Conservation (phyloP, 2,797 vertebrate species). For the Sebastes steindachneri region DNA sequence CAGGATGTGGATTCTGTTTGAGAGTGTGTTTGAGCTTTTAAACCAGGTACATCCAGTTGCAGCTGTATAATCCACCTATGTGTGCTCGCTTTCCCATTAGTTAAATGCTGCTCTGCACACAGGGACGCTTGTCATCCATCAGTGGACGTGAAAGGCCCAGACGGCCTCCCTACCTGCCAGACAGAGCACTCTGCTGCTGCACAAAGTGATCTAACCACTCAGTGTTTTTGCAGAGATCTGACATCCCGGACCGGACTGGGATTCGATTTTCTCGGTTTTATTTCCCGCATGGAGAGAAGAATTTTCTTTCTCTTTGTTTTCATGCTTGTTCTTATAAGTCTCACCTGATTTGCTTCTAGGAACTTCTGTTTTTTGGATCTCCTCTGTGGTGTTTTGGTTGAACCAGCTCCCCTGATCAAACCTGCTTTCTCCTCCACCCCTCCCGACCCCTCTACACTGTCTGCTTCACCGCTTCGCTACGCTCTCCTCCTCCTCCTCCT, state of each 20-base stretch:
- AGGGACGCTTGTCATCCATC: slow-evolving; percentile 45
- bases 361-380: neutral
- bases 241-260: neutral
- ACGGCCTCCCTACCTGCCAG: slow-evolving; percentile 4
- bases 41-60: slow-evolving; percentile 21
- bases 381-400: slow-evolving; percentile 30
- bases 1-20: slow-evolving; percentile 28
- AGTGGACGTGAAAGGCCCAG: slow-evolving; percentile 38
- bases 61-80: slow-evolving; percentile 42
- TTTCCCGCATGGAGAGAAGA: neutral
- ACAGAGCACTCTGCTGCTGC: neutral
- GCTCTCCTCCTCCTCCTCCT: slow-evolving; percentile 14
- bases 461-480: slow-evolving; percentile 55
- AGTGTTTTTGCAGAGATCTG: slow-evolving; percentile 16
- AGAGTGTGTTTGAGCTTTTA: slow-evolving; percentile 31
- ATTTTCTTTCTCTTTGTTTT: slow-evolving; percentile 7
- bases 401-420: slow-evolving; percentile 75
- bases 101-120: slow-evolving; percentile 39
- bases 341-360: slow-evolving; percentile 20
- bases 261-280: slow-evolving; percentile 8
- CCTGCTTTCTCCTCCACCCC: slow-evolving; percentile 47
- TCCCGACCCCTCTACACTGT: slow-evolving; percentile 14
- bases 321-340: slow-evolving; percentile 1
- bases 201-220: slow-evolving; percentile 25
- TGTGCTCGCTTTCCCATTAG: slow-evolving; percentile 46